Evolutionary conservation across 2,113 vertebrate genomes (phyloP).

Genomic region (Crotalus viridis): DNA sequence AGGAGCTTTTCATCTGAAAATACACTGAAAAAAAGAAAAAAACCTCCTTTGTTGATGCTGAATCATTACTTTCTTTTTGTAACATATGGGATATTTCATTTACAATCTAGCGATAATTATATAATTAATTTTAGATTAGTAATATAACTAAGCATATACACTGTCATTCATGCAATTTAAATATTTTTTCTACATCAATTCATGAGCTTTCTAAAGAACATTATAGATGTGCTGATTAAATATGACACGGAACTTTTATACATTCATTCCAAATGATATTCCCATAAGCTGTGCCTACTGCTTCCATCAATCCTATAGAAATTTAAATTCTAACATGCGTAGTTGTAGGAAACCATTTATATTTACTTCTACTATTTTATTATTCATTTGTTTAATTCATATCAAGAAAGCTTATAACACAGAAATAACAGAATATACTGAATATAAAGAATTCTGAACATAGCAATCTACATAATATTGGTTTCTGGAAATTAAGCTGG

Average conservation of each 20-base stretch:
- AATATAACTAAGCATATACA: background rate
- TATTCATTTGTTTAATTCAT: background rate
- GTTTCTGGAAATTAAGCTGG: background rate
- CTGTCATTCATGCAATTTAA: conserved; percentile 51
- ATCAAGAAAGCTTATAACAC: background rate
- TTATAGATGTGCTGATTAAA: conserved; percentile 53
- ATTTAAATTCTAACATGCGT: background rate
- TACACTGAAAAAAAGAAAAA: background rate
- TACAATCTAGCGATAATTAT: conserved; percentile 53
- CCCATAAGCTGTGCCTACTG: conserved; percentile 10
- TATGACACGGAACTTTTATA: conserved; percentile 59
- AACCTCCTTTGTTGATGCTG: conserved; percentile 37
- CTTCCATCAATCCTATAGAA: background rate
- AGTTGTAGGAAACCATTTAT: background rate
- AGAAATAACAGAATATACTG: background rate
- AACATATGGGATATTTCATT: conserved; percentile 47
- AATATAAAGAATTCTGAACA: background rate
- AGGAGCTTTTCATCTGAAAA: background rate
- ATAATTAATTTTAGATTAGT: background rate
- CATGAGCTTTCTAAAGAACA: conserved; percentile 74
- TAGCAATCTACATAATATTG: background rate
- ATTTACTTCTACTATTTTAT: background rate
- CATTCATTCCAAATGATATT: conserved; percentile 58
- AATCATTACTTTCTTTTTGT: conserved; percentile 57
- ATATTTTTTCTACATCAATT: conserved; percentile 69